A percentile compares a stretch with the other conserved stretches of the same genome.
phyloP scores from a whole-genome alignment of 1,140 invertebrate genomes.

The Brachionus plicatilis region DNA sequence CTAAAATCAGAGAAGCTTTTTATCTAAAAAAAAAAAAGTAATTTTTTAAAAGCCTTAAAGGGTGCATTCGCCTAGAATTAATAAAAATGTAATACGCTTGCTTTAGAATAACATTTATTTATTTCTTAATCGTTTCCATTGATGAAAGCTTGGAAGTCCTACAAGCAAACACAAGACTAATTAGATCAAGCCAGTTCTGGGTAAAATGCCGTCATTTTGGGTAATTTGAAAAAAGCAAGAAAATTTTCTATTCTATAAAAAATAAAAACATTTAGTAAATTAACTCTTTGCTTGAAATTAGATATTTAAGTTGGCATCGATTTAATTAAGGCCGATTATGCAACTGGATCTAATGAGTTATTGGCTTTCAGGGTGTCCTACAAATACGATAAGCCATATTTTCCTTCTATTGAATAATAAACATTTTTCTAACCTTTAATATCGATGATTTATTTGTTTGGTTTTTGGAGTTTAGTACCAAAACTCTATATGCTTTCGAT shows the following conservation, averaged over 20 bases:
- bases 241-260: not conserved
- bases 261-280: not conserved
- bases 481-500: not conserved
- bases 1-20: not conserved
- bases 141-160: not conserved
- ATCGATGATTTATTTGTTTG: not conserved
- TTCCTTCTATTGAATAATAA: not conserved
- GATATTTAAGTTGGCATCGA: not conserved
- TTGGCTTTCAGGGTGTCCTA: slow-evolving; percentile 2
- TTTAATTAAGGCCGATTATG: not conserved
- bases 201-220: not conserved
- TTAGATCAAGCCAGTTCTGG: not conserved
- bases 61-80: not conserved
- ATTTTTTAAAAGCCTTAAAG: not conserved
- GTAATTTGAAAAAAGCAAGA: not conserved
- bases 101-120: not conserved
- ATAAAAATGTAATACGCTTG: not conserved
- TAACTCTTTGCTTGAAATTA: not conserved
- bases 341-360: slow-evolving; percentile 7
- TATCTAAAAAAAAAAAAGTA: not conserved
- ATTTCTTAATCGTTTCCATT: not conserved
- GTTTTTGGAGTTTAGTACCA: not conserved
- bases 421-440: slow-evolving; percentile 18
- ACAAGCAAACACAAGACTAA: not conserved
- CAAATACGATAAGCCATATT: not conserved